Percentiles rank a stretch among this genome's conserved stretches.
These are phyloP conservation scores for Helogale parvula DNA, from an alignment of 2,113 vertebrate species.

Conservation along the genomic window DNA sequence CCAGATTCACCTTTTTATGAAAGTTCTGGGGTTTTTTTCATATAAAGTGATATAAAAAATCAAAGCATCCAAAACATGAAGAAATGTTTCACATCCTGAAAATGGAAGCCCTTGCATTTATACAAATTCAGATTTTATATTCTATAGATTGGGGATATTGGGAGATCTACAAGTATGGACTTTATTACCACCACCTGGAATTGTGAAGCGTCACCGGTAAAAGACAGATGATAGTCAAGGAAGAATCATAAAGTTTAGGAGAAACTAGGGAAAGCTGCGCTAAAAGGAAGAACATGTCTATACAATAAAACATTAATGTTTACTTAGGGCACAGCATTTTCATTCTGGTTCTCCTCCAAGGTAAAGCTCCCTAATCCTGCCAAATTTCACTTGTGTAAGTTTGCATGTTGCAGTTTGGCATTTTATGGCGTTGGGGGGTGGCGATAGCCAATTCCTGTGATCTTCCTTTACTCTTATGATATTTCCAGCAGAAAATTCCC, in stretches of 20 bases:
- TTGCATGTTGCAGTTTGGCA: not conserved
- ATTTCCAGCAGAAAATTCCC: conserved; percentile 25
- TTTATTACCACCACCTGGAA: conserved; percentile 54
- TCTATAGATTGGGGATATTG: not conserved
- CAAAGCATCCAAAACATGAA: not conserved
- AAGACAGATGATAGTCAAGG: not conserved
- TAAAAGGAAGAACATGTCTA: not conserved
- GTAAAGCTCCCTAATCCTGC: conserved; percentile 42
- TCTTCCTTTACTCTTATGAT: not conserved
- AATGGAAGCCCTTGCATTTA: not conserved
- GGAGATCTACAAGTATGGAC: not conserved
- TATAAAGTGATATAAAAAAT: not conserved
- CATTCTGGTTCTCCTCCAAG: conserved; percentile 60
- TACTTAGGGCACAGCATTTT: conserved; percentile 17
- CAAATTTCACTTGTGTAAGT: not conserved
- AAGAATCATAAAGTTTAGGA: conserved; percentile 47
- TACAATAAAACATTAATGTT: conserved; percentile 57
- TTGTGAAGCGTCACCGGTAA: not conserved
- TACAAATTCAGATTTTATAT: not conserved
- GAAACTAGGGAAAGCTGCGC: conserved; percentile 34
- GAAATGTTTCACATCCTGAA: not conserved
- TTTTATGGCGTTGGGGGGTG: accelerated
- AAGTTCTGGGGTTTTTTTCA: not conserved
- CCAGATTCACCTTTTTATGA: not conserved
- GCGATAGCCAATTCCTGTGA: not conserved